These are phyloP conservation scores for Bujurquina vittata DNA, from an alignment of 2,113 vertebrate genomes.

Conservation along the genomic window DNA sequence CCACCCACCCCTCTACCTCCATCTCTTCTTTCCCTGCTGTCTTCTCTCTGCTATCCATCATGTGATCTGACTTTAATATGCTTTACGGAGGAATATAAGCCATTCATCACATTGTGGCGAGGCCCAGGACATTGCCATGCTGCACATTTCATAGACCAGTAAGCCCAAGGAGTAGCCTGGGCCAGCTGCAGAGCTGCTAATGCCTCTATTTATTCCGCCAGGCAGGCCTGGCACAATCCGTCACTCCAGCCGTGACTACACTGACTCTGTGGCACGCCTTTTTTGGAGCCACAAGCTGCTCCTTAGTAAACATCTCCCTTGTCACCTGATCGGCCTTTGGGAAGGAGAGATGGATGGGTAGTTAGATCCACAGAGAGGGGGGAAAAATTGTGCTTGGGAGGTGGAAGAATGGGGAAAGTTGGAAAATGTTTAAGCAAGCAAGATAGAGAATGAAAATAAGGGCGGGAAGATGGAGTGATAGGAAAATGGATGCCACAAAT, in stretches of 20 bases:
- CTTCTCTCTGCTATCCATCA: constrained; percentile 70
- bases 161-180: constrained; percentile 55
- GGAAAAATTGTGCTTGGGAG: not conserved
- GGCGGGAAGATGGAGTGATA: not conserved
- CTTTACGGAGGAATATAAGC: constrained; percentile 71
- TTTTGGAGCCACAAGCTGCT: constrained; percentile 37
- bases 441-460: not conserved
- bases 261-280: constrained; percentile 29
- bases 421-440: not conserved
- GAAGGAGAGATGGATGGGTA: constrained; percentile 17
- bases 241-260: constrained; percentile 47
- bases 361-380: not conserved
- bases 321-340: constrained; percentile 28
- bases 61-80: constrained; percentile 78
- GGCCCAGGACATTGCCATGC: constrained; percentile 61
- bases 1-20: constrained; percentile 15
- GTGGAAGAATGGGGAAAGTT: not conserved
- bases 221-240: constrained; percentile 47
- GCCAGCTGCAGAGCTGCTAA: constrained; percentile 65
- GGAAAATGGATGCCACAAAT: not conserved
- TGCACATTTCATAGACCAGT: constrained; percentile 76
- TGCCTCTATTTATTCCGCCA: constrained; percentile 73
- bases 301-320: constrained; percentile 47
- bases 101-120: constrained; percentile 75
- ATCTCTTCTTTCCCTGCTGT: constrained; percentile 39